Base-by-base conservation (phyloP, 2,797 vertebrate genomes). In the Coreius guichenoti region DNA sequence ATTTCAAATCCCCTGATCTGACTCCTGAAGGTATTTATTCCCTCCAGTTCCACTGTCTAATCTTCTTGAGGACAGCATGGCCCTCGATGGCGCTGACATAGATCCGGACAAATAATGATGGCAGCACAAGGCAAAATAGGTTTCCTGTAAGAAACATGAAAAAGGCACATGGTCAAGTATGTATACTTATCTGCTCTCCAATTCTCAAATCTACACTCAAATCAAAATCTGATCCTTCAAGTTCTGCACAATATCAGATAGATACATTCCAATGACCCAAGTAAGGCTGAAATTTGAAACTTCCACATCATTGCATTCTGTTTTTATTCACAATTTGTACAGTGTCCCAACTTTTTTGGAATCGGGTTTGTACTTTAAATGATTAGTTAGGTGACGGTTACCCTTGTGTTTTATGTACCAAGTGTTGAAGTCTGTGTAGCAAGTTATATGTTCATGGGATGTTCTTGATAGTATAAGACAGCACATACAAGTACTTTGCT, bases 101-200 rank as follows among this genome's bases (percentile, higher is more conserved):
- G 26, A 49, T 29, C 5, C 31, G 0, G 58, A 63, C 16, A 81
- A 68, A 81, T 1, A 79, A 29, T 26, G 13, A 33, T 43, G 14
- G 23, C 33, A 56, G 31, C 33, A 36, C 51, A 36, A 54, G 39
- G 39, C 33, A 7, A 33, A 75, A 54, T 3, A 54, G 29, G 54
- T 56, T 36, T 56, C 49, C 73, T 76, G 6, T 56, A 36, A 21
- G 26, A 51, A 69, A 54, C 70, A n/a, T 65, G 6, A 58, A 29
- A 29, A 33, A 67, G 73, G 75, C 80, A 43, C 83, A 85, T 89
- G 88, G 89, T 88, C 58, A 19, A 33, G 65, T 29, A 11, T 56
- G 82, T 87, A 49, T 75, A 79, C 78, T 88, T 90, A 75, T 83
- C 79, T 82, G 8, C 65, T 67, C 73, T 86, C 33, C 86, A 86